Evolutionary conservation across 2,797 vertebrate species (phyloP).

Genomic region (Cichlasoma orientale): DNA sequence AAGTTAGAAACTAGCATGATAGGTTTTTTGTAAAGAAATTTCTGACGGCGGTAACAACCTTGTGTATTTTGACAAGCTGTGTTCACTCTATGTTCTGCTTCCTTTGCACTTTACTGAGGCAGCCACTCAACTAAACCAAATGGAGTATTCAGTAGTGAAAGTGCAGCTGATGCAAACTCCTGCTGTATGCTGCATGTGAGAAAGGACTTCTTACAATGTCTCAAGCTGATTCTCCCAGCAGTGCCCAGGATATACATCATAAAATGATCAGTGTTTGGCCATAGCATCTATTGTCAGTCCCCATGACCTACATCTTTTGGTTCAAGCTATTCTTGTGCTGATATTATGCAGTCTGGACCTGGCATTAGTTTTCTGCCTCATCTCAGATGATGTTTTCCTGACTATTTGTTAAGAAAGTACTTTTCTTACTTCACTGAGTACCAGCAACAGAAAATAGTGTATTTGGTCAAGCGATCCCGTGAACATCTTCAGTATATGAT

Average conservation of each 20-base stretch:
- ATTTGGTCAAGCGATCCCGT: slow-evolving; percentile 7
- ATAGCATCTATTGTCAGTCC: neutral
- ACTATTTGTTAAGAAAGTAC: slow-evolving; percentile 20
- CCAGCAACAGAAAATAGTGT: neutral
- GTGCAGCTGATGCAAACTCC: neutral
- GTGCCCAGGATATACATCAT: neutral
- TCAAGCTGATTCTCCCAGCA: neutral
- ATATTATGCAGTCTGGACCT: neutral
- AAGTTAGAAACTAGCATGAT: no score
- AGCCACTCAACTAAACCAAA: neutral
- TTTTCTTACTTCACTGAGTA: slow-evolving; percentile 28
- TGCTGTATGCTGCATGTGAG: neutral
- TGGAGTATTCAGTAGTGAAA: neutral
- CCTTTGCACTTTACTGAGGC: neutral
- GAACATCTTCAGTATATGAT: slow-evolving; percentile 11
- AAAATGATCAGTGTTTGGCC: neutral
- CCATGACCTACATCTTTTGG: neutral
- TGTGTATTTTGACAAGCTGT: neutral
- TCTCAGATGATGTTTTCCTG: neutral
- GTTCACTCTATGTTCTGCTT: neutral
- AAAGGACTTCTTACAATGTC: neutral
- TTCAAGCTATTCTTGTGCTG: neutral
- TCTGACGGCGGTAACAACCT: neutral
- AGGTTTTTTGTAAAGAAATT: neutral
- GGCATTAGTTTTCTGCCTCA: neutral